A percentile compares a stretch with the other conserved stretches of the same genome.
Evolutionary conservation across 2,888 invertebrate genomes (phyloP).

Genomic region (Ctenicera cuprea): DNA sequence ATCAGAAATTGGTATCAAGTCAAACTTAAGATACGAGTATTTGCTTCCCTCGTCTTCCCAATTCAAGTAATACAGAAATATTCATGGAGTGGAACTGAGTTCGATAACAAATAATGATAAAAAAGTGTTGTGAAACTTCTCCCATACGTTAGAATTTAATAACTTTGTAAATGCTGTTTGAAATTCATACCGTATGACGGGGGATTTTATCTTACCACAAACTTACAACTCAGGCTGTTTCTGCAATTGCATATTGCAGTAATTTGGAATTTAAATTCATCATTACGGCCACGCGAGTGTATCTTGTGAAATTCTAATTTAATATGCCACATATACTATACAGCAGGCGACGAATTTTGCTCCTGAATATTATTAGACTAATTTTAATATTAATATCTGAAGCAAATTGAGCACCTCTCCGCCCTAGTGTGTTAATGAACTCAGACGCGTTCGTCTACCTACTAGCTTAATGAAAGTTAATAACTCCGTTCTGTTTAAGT

Average conservation of each 20-base stretch:
- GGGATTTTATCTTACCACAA: not conserved
- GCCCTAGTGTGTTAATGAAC: conserved; percentile 26
- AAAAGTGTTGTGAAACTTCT: too few species aligned
- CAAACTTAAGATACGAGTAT: too few species aligned
- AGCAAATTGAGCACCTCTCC: conserved; percentile 33
- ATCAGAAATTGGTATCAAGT: too few species aligned
- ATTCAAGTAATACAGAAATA: too few species aligned
- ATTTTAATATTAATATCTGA: conserved; percentile 33
- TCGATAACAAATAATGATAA: not conserved
- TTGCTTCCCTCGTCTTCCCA: too few species aligned
- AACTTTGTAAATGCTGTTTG: not conserved
- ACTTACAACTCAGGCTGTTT: conserved; percentile 23
- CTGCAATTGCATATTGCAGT: conserved; percentile 22
- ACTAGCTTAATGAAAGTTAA: conserved; percentile 24
- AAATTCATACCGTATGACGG: conserved; percentile 11
- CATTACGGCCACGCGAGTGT: conserved; percentile 14
- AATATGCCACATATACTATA: conserved; percentile 18
- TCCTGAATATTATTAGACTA: conserved; percentile 31
- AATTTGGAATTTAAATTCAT: conserved; percentile 30
- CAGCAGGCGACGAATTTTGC: conserved; percentile 16
- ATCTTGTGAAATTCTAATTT: conserved; percentile 15
- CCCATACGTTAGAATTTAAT: conserved; percentile 2
- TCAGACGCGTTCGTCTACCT: conserved; percentile 10
- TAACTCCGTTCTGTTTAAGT: conserved; percentile 28
- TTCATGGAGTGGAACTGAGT: too few species aligned